phyloP scores from a whole-genome alignment of 2,113 vertebrate species.

The Xyrauchen texanus region DNA sequence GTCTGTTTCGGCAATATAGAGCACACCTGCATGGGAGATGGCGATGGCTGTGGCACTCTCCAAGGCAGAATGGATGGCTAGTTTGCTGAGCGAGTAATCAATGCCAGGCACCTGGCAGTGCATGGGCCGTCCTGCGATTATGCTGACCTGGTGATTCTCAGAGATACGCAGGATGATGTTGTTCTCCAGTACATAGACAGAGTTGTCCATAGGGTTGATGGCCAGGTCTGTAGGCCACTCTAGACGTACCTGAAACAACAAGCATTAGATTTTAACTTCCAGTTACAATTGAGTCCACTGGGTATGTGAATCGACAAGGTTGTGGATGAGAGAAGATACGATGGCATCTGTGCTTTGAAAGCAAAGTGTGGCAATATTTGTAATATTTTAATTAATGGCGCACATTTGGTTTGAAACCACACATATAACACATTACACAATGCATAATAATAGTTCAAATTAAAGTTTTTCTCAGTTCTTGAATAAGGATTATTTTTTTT shows the following conservation, averaged over 20 bases:
- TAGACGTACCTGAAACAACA: slow-evolving; percentile 80
- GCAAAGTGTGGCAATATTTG: too few species aligned
- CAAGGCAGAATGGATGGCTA: slow-evolving; percentile 88
- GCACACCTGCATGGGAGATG: slow-evolving; percentile 85
- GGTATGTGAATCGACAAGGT: too few species aligned
- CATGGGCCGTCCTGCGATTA: slow-evolving; percentile 88
- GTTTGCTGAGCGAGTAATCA: slow-evolving; percentile 89
- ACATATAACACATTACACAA: too few species aligned
- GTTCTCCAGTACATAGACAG: slow-evolving; percentile 88
- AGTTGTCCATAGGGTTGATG: slow-evolving; percentile 90
- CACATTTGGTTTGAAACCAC: too few species aligned
- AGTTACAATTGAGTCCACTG: too few species aligned
- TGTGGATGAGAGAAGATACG: too few species aligned
- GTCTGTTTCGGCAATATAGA: slow-evolving; percentile 89
- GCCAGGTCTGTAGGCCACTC: slow-evolving; percentile 91
- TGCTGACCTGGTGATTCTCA: slow-evolving; percentile 89
- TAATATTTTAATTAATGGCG: too few species aligned
- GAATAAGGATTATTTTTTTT: too few species aligned
- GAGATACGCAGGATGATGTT: slow-evolving; percentile 89
- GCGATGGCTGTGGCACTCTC: slow-evolving; percentile 87
- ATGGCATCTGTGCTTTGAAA: too few species aligned
- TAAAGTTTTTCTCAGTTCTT: too few species aligned
- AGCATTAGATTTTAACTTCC: not conserved
- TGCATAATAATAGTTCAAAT: too few species aligned
- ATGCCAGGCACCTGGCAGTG: slow-evolving; percentile 91